Conservation (phyloP, 2,888 invertebrate genomes). For the Formica aserva region DNA sequence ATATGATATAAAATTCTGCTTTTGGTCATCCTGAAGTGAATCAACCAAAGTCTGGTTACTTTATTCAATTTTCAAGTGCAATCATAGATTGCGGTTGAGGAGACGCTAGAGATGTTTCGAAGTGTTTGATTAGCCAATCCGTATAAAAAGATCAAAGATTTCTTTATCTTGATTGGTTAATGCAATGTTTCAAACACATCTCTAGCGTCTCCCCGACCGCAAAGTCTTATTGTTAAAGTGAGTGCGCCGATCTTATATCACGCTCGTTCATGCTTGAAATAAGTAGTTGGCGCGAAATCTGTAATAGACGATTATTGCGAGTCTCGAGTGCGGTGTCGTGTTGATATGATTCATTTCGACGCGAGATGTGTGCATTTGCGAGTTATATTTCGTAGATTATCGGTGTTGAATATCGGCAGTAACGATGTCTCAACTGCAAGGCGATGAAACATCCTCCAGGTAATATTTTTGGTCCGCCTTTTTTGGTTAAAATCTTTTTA, state of each 20-base stretch:
- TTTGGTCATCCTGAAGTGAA: too few relatives aligned
- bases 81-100: not conserved
- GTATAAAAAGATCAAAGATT: too few relatives aligned
- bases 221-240: not conserved
- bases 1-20: too few relatives aligned
- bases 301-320: not conserved
- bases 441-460: not conserved
- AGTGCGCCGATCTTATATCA: not conserved
- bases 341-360: not conserved
- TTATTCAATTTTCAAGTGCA: not conserved
- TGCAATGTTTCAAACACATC: not conserved
- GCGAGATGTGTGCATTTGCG: not conserved
- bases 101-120: not conserved
- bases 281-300: not conserved
- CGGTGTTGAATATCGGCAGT: not conserved
- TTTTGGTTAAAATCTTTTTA: not conserved
- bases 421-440: not conserved
- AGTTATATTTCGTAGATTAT: not conserved
- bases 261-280: not conserved
- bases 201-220: not conserved
- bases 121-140: not conserved
- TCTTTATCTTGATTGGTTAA: not conserved
- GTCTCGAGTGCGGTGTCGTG: not conserved
- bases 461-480: not conserved
- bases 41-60: too few relatives aligned